phyloP scores from a whole-genome alignment of 2,888 invertebrate species.

The Drosophila borborema region DNA sequence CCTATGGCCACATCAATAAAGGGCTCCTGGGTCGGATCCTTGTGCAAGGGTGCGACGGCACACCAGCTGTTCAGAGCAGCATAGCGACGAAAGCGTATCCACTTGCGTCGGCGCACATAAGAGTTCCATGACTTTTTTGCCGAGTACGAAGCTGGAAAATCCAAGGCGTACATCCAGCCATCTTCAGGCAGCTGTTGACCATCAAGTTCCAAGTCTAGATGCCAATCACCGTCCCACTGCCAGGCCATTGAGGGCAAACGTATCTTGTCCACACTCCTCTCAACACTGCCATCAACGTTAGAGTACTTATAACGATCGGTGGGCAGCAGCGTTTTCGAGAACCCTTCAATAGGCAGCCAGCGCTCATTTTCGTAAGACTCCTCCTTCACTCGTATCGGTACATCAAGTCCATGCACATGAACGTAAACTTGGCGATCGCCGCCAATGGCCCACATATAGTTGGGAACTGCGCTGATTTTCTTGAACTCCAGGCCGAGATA shows the following conservation, averaged over 20 bases:
- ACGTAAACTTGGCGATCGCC: conserved; percentile 97
- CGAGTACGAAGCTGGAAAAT: conserved; percentile 94
- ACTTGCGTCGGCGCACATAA: conserved; percentile 94
- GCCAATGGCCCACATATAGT: conserved; percentile 96
- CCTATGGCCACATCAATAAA: conserved; percentile 96
- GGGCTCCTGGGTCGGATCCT: conserved; percentile 95
- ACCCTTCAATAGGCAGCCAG: conserved; percentile 96
- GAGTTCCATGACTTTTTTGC: conserved; percentile 95
- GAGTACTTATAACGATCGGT: conserved; percentile 96
- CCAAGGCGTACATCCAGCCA: conserved; percentile 97
- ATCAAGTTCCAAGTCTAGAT: conserved; percentile 92
- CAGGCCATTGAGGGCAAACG: conserved; percentile 96
- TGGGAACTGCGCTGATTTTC: conserved; percentile 92
- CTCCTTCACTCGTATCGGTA: conserved; percentile 95
- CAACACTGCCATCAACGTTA: conserved; percentile 92
- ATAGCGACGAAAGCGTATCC: conserved; percentile 94
- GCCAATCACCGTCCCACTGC: conserved; percentile 99
- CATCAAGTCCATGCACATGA: conserved; percentile 94
- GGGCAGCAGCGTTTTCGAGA: conserved; percentile 92
- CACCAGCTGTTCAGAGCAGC: conserved; percentile 97
- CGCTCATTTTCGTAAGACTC: conserved; percentile 97
- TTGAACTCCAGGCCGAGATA: conserved; percentile 95
- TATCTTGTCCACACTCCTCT: conserved; percentile 92
- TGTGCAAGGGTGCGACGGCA: conserved; percentile 94
- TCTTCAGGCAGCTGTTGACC: conserved; percentile 95